Evolutionary conservation across 2,888 invertebrate species (phyloP), one percentile per base, ranked within the genome.

Genomic region (Phortica magna): DNA sequence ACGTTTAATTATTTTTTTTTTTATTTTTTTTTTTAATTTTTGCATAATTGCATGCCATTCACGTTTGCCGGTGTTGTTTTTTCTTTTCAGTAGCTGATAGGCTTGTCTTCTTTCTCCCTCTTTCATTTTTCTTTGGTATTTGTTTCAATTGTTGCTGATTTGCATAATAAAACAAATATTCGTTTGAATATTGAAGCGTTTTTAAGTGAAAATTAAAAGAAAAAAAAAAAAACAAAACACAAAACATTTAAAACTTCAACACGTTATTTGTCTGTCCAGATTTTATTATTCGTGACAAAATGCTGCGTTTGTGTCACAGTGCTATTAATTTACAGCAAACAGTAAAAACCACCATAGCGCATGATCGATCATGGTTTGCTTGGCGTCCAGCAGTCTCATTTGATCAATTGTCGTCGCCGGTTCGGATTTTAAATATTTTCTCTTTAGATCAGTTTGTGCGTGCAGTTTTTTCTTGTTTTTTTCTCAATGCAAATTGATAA

Each of bases 81-180:
- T 64, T n/a, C n/a, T n/a, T n/a, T n/a, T n/a, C n/a, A n/a, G n/a
- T n/a, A n/a, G 17, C 19, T 73, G 73, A 42, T 19, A 6, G 48
- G 61, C 22, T 61, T 61, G 61, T 7, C 19, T 61, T n/a, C 22
- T 17, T 9, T 6, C 22, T 61, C 10, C 19, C 9, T 61, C 22
- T 61, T 4, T 17, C 19, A 22, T 22, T 70, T 70, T 2, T 31
- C 9, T 55, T 71, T 55, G n/a, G 10, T 55, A n/a, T 6, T 19
- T 53, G 31, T 53, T 48, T 41, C 41, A 65, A 55, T 55, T 55
- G 55, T 68, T 57, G 43, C 59, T 68, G 59, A 68, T 75, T 75
- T 68, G 68, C 74, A 68, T 75, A 68, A 68, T 55, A 57, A 68
- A 48, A 48, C 9, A 14, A 48, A 48, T 12, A 12, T 48, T 9